phyloP scores from a whole-genome alignment of 2,797 vertebrate species.

The Zonotrichia albicollis region DNA sequence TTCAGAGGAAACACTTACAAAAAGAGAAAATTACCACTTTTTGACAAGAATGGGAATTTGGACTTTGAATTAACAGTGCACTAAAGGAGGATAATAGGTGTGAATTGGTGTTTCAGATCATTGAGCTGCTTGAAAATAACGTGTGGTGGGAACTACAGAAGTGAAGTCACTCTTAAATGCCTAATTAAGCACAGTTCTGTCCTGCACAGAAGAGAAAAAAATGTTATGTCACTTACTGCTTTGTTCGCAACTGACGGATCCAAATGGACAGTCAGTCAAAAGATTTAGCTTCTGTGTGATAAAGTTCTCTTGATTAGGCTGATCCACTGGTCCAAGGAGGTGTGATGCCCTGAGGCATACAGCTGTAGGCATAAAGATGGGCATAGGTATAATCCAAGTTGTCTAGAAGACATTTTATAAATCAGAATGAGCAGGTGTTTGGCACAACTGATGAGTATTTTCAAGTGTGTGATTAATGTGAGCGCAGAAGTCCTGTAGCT shows the following conservation, averaged over 20 bases:
- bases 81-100: slow-evolving; percentile 70
- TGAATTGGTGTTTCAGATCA: slow-evolving; percentile 77
- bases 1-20: background rate
- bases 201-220: slow-evolving; percentile 36
- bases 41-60: slow-evolving; percentile 50
- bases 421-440: background rate
- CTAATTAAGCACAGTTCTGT: slow-evolving; percentile 72
- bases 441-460: background rate
- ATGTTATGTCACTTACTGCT: slow-evolving; percentile 26
- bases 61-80: slow-evolving; percentile 70
- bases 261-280: slow-evolving; percentile 35
- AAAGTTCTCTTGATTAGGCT: background rate
- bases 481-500: background rate
- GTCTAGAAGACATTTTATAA: background rate
- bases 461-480: background rate
- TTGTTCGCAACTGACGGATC: slow-evolving; percentile 41
- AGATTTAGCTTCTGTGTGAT: slow-evolving; percentile 19
- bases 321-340: background rate
- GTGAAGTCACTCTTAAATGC: slow-evolving; percentile 71
- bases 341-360: background rate
- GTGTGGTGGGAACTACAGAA: slow-evolving; percentile 68
- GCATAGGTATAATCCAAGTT: background rate
- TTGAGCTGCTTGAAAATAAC: slow-evolving; percentile 68
- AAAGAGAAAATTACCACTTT: slow-evolving; percentile 40
- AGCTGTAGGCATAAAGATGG: background rate